Evolutionary conservation across 2,113 vertebrate genomes (phyloP).

Genomic region (Tinamus guttatus): DNA sequence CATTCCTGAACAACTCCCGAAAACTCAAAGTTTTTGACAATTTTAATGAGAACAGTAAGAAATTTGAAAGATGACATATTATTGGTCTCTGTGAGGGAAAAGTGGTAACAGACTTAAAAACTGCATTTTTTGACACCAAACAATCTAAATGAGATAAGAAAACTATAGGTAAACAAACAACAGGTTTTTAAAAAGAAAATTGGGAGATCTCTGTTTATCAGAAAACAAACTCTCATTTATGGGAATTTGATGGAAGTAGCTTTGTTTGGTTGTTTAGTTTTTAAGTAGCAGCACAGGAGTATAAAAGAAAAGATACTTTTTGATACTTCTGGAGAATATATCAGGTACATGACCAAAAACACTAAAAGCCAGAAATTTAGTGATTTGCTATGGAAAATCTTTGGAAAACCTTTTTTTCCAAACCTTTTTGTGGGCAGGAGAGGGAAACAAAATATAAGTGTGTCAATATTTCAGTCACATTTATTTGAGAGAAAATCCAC

Average conservation of each 20-base stretch:
- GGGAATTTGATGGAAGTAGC: not conserved
- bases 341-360: not conserved
- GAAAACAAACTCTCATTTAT: not conserved
- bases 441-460: rapidly evolving
- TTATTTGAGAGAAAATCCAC: not conserved
- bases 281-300: not conserved
- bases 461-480: not conserved
- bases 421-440: no score
- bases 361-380: not conserved
- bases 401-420: not conserved
- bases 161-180: not conserved
- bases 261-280: not conserved
- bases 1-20: not conserved
- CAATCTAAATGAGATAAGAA: not conserved
- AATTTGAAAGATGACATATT: not conserved
- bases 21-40: not conserved
- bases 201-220: not conserved
- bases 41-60: not conserved
- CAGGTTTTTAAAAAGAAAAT: not conserved
- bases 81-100: not conserved
- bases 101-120: not conserved
- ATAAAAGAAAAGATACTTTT: not conserved
- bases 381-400: not conserved
- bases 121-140: not conserved
- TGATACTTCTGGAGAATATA: not conserved